These are phyloP conservation scores for Delia radicum DNA, from an alignment of 1,140 invertebrate species.

Conservation along the genomic window DNA sequence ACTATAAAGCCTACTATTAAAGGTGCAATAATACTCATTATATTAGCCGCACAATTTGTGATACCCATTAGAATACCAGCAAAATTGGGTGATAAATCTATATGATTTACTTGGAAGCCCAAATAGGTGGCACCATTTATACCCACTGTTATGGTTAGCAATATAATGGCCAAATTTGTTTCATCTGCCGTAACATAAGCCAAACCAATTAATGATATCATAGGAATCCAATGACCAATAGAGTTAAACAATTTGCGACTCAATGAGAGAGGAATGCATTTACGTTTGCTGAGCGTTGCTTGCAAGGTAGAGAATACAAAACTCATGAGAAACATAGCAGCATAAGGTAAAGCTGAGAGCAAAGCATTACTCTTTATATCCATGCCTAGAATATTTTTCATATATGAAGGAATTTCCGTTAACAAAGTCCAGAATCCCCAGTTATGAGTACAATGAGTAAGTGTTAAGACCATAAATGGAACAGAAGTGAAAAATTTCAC, in stretches of 20 bases:
- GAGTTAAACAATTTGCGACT: slow-evolving; percentile 71
- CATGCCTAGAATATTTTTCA: slow-evolving; percentile 76
- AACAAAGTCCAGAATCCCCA: slow-evolving; percentile 95
- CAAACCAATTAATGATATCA: slow-evolving; percentile 63
- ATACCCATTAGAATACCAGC: slow-evolving; percentile 70
- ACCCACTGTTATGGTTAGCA: slow-evolving; percentile 72
- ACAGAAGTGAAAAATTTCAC: slow-evolving; percentile 70
- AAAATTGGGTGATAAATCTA: slow-evolving; percentile 77
- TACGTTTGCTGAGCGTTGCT: slow-evolving; percentile 61
- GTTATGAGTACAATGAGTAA: slow-evolving; percentile 84
- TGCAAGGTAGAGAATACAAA: slow-evolving; percentile 60
- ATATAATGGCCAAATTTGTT: slow-evolving; percentile 59
- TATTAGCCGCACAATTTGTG: slow-evolving; percentile 74
- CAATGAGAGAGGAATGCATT: slow-evolving; percentile 59
- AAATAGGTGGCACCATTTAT: slow-evolving; percentile 75
- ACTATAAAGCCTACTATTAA: slow-evolving; percentile 66
- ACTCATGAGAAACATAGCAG: slow-evolving; percentile 70
- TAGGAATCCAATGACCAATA: slow-evolving; percentile 65
- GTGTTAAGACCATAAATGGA: slow-evolving; percentile 80
- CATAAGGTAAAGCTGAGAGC: slow-evolving; percentile 79
- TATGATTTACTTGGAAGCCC: slow-evolving; percentile 69
- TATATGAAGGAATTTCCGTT: slow-evolving; percentile 89
- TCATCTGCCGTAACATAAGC: slow-evolving; percentile 62
- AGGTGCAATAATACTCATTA: slow-evolving; percentile 74
- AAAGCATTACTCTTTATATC: slow-evolving; percentile 75